Conservation (phyloP, 1,140 invertebrate species). For the Rhagoletis zephyria region DNA sequence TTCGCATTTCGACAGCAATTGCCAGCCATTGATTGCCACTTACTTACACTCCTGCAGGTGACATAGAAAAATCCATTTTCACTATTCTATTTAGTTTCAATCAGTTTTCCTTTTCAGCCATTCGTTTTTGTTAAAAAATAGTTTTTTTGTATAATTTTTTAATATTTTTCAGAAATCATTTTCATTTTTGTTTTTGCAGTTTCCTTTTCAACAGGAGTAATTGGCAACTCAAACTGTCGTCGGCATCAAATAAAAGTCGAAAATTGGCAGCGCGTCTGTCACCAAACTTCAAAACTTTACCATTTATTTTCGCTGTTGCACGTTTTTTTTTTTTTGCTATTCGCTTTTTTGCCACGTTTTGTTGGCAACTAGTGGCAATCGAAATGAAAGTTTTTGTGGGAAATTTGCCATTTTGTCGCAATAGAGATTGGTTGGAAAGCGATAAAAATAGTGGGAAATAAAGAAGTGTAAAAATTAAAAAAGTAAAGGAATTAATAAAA, state of each 20-base stretch:
- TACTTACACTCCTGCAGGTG: neutral
- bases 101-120: neutral
- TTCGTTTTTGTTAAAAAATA: neutral
- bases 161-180: neutral
- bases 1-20: too few relatives aligned
- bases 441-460: neutral
- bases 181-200: slow-evolving; percentile 5
- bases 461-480: neutral
- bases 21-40: too few relatives aligned
- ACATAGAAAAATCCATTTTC: neutral
- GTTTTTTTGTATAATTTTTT: neutral
- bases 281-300: slow-evolving; percentile 22
- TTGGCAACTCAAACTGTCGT: slow-evolving; percentile 1
- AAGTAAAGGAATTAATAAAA: too few relatives aligned
- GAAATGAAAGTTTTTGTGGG: neutral
- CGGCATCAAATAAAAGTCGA: slow-evolving; percentile 27
- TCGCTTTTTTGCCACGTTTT: neutral
- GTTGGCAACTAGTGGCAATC: neutral
- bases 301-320: slow-evolving; percentile 12
- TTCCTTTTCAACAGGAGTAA: neutral
- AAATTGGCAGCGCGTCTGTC: slow-evolving; percentile 27
- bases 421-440: neutral
- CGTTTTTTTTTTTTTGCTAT: neutral
- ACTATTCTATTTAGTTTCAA: neutral
- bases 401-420: neutral